These are phyloP conservation scores for Papilio machaon DNA, from an alignment of 1,140 invertebrate species.

Conservation along the genomic window DNA sequence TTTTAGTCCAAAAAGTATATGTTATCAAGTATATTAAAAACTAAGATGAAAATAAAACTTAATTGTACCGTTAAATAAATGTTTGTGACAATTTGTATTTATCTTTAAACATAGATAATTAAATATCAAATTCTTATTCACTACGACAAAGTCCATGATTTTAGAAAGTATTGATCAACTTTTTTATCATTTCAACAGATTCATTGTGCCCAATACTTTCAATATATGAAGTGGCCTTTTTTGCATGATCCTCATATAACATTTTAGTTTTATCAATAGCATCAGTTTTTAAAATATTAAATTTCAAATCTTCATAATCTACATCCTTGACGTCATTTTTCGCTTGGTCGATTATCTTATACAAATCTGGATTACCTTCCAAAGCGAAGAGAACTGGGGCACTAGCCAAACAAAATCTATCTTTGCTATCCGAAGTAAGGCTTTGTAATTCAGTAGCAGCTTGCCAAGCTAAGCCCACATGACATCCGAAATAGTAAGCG, in stretches of 20 bases:
- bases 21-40: background rate
- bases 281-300: conserved; percentile 86
- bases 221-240: conserved; percentile 67
- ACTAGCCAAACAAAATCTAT: conserved; percentile 86
- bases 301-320: conserved; percentile 87
- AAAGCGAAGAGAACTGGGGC: conserved; percentile 91
- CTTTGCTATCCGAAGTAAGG: conserved; percentile 72
- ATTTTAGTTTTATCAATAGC: conserved; percentile 71
- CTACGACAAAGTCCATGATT: background rate
- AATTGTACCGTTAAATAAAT: background rate
- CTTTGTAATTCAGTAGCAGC: conserved; percentile 84
- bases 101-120: background rate
- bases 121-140: background rate
- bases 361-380: conserved; percentile 86
- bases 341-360: conserved; percentile 86
- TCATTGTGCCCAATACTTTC: conserved; percentile 71
- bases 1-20: too few species aligned
- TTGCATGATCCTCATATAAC: conserved; percentile 71
- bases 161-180: conserved; percentile 73
- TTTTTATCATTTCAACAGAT: conserved; percentile 74
- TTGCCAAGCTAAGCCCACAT: conserved; percentile 93
- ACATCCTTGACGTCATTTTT: conserved; percentile 86
- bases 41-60: background rate
- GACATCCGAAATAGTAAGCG: conserved; percentile 92
- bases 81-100: background rate